phyloP scores from a whole-genome alignment of 2,888 invertebrate genomes.

The Drosophila eohydei region DNA sequence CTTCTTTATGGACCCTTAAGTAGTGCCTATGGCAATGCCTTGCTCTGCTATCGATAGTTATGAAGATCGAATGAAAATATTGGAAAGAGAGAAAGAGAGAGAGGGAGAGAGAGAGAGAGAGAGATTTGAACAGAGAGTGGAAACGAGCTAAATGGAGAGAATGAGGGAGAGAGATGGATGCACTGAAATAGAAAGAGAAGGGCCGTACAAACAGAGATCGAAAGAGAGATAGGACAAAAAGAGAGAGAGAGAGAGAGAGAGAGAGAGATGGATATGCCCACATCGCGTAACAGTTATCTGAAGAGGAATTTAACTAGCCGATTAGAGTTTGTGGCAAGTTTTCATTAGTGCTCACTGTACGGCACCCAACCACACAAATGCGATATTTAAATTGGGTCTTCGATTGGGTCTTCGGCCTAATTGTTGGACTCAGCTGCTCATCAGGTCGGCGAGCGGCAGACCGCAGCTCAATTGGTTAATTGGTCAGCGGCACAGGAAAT shows the following conservation, averaged over 20 bases:
- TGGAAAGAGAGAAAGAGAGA: neutral
- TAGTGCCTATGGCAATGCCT: too few species aligned
- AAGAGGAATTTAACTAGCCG: neutral
- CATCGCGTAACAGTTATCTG: too few species aligned
- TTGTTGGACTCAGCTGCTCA: constrained; percentile 11
- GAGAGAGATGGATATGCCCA: neutral
- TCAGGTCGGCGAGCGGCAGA: constrained; percentile 4
- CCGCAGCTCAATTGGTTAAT: constrained; percentile 41
- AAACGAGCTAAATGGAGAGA: too few species aligned
- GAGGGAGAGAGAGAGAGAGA: neutral
- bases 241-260: neutral
- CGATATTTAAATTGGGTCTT: constrained; percentile 7
- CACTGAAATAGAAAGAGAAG: neutral
- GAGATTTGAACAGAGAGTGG: neutral
- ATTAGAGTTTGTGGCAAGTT: neutral
- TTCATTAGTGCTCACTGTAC: neutral
- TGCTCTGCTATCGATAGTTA: too few species aligned
- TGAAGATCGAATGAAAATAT: too few species aligned
- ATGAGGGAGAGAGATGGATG: neutral
- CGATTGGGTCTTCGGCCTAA: constrained; percentile 6
- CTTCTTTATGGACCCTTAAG: too few species aligned
- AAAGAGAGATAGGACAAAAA: neutral
- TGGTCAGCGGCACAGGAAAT: constrained; percentile 51
- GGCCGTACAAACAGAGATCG: neutral
- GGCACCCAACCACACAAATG: neutral